A percentile compares a stretch with the other conserved stretches of the same genome.
Evolutionary conservation across 2,888 invertebrate species (phyloP).

Genomic region (Alloscopus bannaensis): DNA sequence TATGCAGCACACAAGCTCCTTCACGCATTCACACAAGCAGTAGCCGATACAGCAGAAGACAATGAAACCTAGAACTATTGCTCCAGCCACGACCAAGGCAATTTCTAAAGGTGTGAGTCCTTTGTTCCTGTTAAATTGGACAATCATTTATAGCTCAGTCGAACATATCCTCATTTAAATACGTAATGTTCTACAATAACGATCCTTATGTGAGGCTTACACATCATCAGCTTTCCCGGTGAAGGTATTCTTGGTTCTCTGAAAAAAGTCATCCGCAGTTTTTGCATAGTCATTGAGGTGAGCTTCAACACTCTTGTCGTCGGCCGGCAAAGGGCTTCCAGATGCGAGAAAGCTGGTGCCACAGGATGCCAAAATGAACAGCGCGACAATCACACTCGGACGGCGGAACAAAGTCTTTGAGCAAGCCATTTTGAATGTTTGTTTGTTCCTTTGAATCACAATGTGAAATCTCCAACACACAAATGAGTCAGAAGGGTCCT

Average conservation of each 20-base stretch:
- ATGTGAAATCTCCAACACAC: too few relatives aligned
- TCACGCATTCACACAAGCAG: slow-evolving; percentile 72
- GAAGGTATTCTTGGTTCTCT: slow-evolving; percentile 58
- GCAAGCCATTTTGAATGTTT: slow-evolving; percentile 31
- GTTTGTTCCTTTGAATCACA: too few relatives aligned
- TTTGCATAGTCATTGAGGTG: slow-evolving; percentile 36
- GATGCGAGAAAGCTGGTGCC: slow-evolving; percentile 30
- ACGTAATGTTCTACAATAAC: too few relatives aligned
- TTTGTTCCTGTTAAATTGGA: background rate
- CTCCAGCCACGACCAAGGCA: slow-evolving; percentile 57
- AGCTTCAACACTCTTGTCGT: slow-evolving; percentile 14
- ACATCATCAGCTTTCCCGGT: slow-evolving; percentile 45
- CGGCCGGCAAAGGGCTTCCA: slow-evolving; percentile 53
- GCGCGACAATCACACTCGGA: slow-evolving; percentile 44
- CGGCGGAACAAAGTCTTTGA: slow-evolving; percentile 19
- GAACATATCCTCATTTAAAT: too few relatives aligned
- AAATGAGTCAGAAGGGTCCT: too few relatives aligned
- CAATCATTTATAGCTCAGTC: background rate
- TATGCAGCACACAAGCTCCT: slow-evolving; percentile 74
- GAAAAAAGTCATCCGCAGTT: slow-evolving; percentile 57
- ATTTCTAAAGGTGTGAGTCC: slow-evolving; percentile 64
- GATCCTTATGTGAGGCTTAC: slow-evolving; percentile 45
- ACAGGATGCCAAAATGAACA: slow-evolving; percentile 31
- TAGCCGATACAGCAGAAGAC: slow-evolving; percentile 69
- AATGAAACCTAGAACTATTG: slow-evolving; percentile 63